Evolutionary conservation across 1,140 invertebrate genomes (phyloP).

Genomic region (Psix sp.): DNA sequence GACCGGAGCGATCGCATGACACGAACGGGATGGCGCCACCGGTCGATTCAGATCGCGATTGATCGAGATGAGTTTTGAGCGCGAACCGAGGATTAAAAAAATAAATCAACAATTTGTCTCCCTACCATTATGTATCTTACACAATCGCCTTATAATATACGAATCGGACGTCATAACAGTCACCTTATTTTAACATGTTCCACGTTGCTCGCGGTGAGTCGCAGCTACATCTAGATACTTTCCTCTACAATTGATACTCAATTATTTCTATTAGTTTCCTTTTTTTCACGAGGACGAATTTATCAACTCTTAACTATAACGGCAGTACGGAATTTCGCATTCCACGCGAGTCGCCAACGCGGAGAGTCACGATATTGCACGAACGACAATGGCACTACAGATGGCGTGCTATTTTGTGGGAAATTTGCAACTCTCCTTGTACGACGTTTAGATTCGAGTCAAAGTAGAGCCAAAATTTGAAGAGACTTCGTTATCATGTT

Average conservation of each 20-base stretch:
- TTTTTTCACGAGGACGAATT: constrained; percentile 45
- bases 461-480: constrained; percentile 16
- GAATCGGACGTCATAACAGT: constrained; percentile 39
- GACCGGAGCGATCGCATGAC: background rate
- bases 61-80: background rate
- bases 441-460: background rate
- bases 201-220: constrained; percentile 16
- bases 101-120: constrained; percentile 43
- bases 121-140: constrained; percentile 29
- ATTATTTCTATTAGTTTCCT: constrained; percentile 27
- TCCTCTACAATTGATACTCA: constrained; percentile 29
- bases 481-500: constrained; percentile 18
- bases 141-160: constrained; percentile 22
- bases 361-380: background rate
- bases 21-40: background rate
- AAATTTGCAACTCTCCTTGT: background rate
- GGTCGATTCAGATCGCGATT: constrained; percentile 10
- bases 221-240: constrained; percentile 40
- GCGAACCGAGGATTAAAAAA: constrained; percentile 24
- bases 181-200: constrained; percentile 22
- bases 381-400: constrained; percentile 1
- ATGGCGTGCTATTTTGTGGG: background rate
- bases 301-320: constrained; percentile 36
- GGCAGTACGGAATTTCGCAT: constrained; percentile 18
- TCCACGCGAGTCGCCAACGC: background rate